These are phyloP conservation scores for Vicugna pacos DNA, from an alignment of 2,113 vertebrate genomes.

Conservation along the genomic window DNA sequence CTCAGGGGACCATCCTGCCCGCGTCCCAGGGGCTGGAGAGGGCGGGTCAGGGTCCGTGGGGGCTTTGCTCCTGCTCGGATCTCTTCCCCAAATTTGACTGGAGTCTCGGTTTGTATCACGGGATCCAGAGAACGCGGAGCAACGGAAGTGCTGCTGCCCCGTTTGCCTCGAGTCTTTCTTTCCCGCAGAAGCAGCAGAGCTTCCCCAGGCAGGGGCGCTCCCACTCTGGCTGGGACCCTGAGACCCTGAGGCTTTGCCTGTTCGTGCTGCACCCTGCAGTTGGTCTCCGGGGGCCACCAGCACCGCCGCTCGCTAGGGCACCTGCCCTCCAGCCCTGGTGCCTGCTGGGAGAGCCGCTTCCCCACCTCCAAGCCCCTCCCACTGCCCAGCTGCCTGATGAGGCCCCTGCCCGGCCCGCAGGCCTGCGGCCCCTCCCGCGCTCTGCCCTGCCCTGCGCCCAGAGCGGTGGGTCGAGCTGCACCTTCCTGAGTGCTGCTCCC, in stretches of 20 bases:
- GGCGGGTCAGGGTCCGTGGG: accelerated
- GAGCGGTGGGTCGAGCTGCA: accelerated
- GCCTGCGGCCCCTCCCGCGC: too few relatives aligned
- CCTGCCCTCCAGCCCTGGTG: background rate
- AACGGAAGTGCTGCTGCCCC: accelerated
- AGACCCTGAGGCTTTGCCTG: background rate
- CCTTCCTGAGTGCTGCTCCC: background rate
- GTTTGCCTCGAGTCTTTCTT: background rate
- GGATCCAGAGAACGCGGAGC: background rate
- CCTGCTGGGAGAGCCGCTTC: accelerated
- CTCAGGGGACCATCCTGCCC: background rate
- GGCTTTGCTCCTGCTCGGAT: background rate
- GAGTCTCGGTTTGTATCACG: background rate
- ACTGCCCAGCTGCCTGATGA: accelerated
- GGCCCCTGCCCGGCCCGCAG: too few relatives aligned
- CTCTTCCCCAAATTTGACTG: background rate
- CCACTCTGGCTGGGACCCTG: background rate
- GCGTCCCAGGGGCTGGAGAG: background rate
- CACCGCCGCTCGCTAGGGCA: accelerated
- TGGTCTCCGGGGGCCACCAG: background rate
- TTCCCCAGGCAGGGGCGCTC: too few relatives aligned
- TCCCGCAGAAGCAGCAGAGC: too few relatives aligned
- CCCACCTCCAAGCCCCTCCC: background rate
- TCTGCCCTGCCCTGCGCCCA: too few relatives aligned
- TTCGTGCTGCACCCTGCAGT: background rate